phyloP scores from a whole-genome alignment of 2,888 invertebrate genomes.

The Rhorus exstirpatorius region DNA sequence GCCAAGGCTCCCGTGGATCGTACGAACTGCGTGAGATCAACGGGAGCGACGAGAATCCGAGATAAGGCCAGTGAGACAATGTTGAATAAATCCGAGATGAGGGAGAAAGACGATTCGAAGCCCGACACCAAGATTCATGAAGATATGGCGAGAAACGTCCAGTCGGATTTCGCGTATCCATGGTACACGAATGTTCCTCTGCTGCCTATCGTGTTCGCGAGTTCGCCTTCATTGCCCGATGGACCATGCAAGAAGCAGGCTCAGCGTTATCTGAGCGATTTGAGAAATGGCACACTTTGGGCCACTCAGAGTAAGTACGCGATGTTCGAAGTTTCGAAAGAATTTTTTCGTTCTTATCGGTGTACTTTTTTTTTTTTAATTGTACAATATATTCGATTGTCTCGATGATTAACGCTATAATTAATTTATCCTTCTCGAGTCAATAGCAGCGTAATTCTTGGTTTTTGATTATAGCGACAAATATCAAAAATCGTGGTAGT shows the following conservation, averaged over 20 bases:
- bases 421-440: too few species aligned
- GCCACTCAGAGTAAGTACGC: constrained; percentile 79
- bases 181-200: constrained; percentile 76
- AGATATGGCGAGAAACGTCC: background rate
- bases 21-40: background rate
- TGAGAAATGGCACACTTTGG: constrained; percentile 79
- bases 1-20: background rate
- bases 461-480: too few species aligned
- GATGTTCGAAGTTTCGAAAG: background rate
- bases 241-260: constrained; percentile 78
- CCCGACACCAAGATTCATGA: background rate
- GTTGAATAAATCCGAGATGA: background rate
- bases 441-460: too few species aligned
- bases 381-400: background rate
- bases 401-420: too few species aligned
- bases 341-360: background rate
- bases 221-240: constrained; percentile 73
- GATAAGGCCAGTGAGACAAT: background rate
- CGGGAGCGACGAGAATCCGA: background rate
- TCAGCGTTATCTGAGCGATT: constrained; percentile 73
- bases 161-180: constrained; percentile 11
- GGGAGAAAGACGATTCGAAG: constrained; percentile 8
- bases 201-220: constrained; percentile 75
- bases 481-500: too few species aligned
- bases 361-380: background rate